Base-by-base conservation (phyloP, 2,888 invertebrate species). In the Phortica magna region DNA sequence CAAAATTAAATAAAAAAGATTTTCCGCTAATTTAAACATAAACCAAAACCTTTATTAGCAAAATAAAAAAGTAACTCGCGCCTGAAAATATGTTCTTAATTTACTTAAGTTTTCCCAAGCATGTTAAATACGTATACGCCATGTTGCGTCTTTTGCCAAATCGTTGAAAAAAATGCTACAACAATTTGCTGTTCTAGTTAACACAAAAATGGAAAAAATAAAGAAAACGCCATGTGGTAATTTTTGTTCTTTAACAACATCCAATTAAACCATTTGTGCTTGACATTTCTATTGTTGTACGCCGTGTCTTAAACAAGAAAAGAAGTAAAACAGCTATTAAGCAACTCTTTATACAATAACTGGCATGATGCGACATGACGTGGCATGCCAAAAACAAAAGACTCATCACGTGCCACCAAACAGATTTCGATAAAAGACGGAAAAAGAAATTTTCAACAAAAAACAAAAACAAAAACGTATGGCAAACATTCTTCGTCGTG, bases 241-340 rank as follows among this genome's bases (percentile, higher is more conserved):
- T 48, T 48, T 48, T 14, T 12, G 48, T 9, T 14, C 48, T 48
- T 48, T 48, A 14, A 14, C 14, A 10, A 43, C 68, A 68, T 68
- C 43, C 43, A 68, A 42, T 68, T 43, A 68, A 68, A 10, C 19
- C 68, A 65, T 65, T 65, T 65, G 42, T 41, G 17, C 17, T 65
- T 68, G 68, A 67, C 67, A 67, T 39, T 42, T 14, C 41, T 42
- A 9, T 12, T 31, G 31, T 31, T 31, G 31, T 31, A 31, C 31
- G 31, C 7, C 14, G 48, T 14, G 48, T 48, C 48, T 12, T 2
- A 14, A 48, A 22, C 17, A 61, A 22, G 10, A 61, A 61, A 19
- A 9, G 22, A 22, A 61, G 61, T 12, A 61, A 61, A 22, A 4
- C 41, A n/a, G 42, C 9, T 19, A 68, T 67, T 43, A 14, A 17